A percentile compares a stretch with the other conserved stretches of the same genome.
Conservation (phyloP, 2,888 invertebrate species). For the Fragum fragum region DNA sequence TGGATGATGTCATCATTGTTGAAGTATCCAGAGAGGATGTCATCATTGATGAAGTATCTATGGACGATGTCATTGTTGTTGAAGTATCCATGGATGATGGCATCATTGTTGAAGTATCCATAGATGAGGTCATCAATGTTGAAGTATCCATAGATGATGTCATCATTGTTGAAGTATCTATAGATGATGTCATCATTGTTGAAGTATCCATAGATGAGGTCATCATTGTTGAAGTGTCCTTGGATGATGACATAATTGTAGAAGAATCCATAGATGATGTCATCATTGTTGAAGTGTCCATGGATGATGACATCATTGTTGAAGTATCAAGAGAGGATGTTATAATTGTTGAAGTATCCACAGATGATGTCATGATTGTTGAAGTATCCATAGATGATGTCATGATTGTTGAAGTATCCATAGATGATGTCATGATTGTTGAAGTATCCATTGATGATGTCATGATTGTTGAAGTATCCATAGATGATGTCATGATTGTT, state of each 20-base stretch:
- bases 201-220: slow-evolving; percentile 8
- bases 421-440: background rate
- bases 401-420: background rate
- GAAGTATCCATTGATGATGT: background rate
- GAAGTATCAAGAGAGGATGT: background rate
- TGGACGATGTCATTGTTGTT: background rate
- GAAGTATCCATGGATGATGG: slow-evolving; percentile 9
- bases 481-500: slow-evolving; percentile 1
- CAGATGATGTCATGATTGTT: background rate
- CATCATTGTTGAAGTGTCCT: background rate
- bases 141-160: background rate
- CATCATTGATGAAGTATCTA: background rate
- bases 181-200: background rate
- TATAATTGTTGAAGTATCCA: background rate
- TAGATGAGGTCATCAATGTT: background rate
- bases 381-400: background rate
- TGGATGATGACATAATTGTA: background rate
- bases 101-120: background rate
- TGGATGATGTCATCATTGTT: slow-evolving; percentile 5
- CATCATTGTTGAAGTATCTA: background rate
- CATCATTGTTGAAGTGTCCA: slow-evolving; percentile 4
- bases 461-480: background rate
- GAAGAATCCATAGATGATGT: background rate
- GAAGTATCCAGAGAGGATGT: background rate
- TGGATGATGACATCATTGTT: slow-evolving; percentile 1